Evolutionary conservation across 2,888 invertebrate genomes (phyloP), one percentile per base, ranked within the genome.

Genomic region (Standfussiana lucernea): DNA sequence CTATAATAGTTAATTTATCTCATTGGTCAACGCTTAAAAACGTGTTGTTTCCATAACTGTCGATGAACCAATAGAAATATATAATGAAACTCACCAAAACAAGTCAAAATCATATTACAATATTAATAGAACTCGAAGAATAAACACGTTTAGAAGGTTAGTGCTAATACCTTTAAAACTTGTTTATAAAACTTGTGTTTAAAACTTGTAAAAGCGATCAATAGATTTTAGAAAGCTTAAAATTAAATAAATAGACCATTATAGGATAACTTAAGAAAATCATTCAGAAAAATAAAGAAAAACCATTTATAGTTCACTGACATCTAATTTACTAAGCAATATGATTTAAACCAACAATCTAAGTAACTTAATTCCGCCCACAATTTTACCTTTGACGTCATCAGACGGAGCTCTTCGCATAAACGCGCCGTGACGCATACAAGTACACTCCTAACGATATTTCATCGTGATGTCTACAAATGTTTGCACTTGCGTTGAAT

Each of bases 401-500:
- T 67, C 64, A 71, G 8, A n/a, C 15, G 24, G 15, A 40, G 13
- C 37, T 81, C 35, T 62, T 35, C 61, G 18, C 18, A 42, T 13
- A 69, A 78, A 74, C 71, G 61, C 65, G 24, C 53, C 65, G n/a
- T 82, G 80, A 80, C 83, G 65, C 83, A 76, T 77, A 66, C 28
- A 45, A 66, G 56, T 79, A 73, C 65, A 73, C 50, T 62, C 13
- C 50, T 59, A 83, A 77, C 72, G 53, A 83, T 86, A 83, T 86
- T 74, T 85, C 79, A 80, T 75, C 72, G 56, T 75, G 72, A 88
- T 83, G 85, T 81, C 76, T 86, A 86, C 88, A 79, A 86, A 88
- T 86, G 87, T 86, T 88, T 85, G 83, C 87, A 87, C 87, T 87
- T 85, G 88, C 64, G 77, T 81, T 67, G 73, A 88, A 83, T 81